Percentiles rank a stretch among this genome's conserved stretches.
phyloP scores from a whole-genome alignment of 2,797 vertebrate genomes.

The Cossypha polioptera region DNA sequence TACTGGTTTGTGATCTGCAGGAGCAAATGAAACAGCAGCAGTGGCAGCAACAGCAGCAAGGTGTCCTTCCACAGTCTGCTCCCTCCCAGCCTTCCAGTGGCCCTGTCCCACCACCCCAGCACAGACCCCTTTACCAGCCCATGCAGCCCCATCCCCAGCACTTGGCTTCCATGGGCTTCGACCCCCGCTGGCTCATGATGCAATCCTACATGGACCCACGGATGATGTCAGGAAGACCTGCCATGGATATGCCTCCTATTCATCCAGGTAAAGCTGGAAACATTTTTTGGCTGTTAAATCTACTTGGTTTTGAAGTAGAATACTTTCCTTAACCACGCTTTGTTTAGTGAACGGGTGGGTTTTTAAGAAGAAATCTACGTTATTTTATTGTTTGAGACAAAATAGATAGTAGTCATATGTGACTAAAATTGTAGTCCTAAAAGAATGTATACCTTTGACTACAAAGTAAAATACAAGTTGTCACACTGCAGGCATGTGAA shows the following conservation, averaged over 20 bases:
- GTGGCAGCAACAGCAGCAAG: conserved; percentile 83
- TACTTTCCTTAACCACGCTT: accelerated
- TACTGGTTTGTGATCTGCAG: conserved; percentile 63
- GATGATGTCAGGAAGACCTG: conserved; percentile 92
- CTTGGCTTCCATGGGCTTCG: conserved; percentile 95
- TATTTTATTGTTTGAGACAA: not conserved
- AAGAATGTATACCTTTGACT: not conserved
- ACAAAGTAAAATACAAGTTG: not conserved
- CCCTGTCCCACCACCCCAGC: conserved; percentile 85
- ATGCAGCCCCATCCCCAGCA: conserved; percentile 93
- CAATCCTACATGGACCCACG: conserved; percentile 98
- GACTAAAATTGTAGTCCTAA: not conserved
- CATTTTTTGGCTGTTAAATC: not conserved
- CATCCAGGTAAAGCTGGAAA: conserved; percentile 82
- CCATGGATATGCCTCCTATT: conserved; percentile 91
- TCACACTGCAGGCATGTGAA: not conserved
- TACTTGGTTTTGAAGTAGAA: not conserved
- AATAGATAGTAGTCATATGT: not conserved
- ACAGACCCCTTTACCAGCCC: conserved; percentile 93
- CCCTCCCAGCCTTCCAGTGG: conserved; percentile 82
- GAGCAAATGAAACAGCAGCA: conserved; percentile 97
- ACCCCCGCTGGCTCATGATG: conserved; percentile 99
- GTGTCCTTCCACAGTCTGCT: conserved; percentile 81
- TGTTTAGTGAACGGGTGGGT: not conserved
- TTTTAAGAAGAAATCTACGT: not conserved